phyloP scores from a whole-genome alignment of 2,113 vertebrate genomes.

The Raja brachyura region DNA sequence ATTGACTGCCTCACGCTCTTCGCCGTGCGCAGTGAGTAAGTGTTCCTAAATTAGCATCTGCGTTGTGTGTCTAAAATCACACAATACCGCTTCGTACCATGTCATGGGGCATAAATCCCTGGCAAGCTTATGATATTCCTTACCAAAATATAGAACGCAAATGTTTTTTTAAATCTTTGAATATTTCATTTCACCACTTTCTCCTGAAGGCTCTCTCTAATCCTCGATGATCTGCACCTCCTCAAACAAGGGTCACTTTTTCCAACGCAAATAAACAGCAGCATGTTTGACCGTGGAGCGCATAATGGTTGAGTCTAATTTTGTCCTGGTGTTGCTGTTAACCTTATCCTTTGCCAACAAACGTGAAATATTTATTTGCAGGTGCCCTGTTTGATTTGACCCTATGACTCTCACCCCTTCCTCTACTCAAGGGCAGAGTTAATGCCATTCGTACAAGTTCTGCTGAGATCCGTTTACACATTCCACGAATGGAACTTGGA shows the following conservation, averaged over 20 bases:
- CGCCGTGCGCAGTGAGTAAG: conserved; percentile 4
- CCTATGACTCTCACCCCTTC: background rate
- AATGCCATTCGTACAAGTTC: background rate
- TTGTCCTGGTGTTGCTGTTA: background rate
- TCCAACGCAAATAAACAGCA: background rate
- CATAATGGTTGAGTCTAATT: background rate
- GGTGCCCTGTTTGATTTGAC: background rate
- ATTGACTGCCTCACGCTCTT: conserved; percentile 14
- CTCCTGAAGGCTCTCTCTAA: background rate
- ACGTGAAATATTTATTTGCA: background rate
- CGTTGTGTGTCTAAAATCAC: conserved; percentile 7
- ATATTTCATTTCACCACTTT: background rate
- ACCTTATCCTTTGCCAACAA: background rate
- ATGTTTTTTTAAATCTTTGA: background rate
- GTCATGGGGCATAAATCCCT: background rate
- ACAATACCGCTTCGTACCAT: background rate
- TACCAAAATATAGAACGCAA: background rate
- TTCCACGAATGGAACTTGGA: background rate
- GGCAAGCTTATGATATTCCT: background rate
- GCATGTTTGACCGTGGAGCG: background rate
- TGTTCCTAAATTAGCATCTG: conserved; percentile 33
- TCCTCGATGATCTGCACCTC: background rate
- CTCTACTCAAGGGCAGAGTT: background rate
- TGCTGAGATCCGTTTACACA: background rate
- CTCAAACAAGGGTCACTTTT: background rate